Conservation (phyloP, 2,888 invertebrate genomes). For the Oligia fasciuncula region DNA sequence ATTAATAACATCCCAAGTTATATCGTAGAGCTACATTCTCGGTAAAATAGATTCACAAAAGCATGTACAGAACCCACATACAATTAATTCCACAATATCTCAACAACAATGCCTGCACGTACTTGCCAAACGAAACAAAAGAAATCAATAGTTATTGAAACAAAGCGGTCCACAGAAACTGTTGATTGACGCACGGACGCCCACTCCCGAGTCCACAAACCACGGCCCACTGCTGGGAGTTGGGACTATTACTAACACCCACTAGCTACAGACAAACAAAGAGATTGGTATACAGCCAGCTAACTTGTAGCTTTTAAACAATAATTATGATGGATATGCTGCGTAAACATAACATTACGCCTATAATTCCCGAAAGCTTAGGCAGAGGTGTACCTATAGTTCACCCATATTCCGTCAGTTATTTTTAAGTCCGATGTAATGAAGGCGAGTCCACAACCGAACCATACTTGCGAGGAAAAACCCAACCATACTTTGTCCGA, state of each 20-base stretch:
- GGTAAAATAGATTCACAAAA: slow-evolving; percentile 11
- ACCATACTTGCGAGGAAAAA: no score
- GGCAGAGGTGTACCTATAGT: neutral
- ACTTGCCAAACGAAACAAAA: slow-evolving; percentile 50
- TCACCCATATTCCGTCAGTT: neutral
- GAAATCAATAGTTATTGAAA: slow-evolving; percentile 60
- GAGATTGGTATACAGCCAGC: neutral
- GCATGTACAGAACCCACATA: slow-evolving; percentile 21
- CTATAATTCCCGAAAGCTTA: neutral
- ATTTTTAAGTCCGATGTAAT: neutral
- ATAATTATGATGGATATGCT: neutral
- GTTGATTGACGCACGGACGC: slow-evolving; percentile 57
- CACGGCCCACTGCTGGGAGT: slow-evolving; percentile 17
- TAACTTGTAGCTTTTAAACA: neutral
- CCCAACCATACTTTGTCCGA: neutral
- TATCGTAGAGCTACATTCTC: neutral
- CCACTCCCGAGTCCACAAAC: slow-evolving; percentile 38
- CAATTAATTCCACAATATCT: slow-evolving; percentile 8
- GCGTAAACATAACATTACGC: neutral
- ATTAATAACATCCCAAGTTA: neutral
- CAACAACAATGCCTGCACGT: slow-evolving; percentile 24
- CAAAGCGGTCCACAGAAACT: slow-evolving; percentile 56
- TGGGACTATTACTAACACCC: slow-evolving; percentile 25
- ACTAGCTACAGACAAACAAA: slow-evolving; percentile 13
- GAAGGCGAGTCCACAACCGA: neutral